A percentile compares a stretch with the other conserved stretches of the same genome.
These are phyloP conservation scores for Myiozetetes cayanensis DNA, from an alignment of 2,113 vertebrate genomes.

Conservation along the genomic window DNA sequence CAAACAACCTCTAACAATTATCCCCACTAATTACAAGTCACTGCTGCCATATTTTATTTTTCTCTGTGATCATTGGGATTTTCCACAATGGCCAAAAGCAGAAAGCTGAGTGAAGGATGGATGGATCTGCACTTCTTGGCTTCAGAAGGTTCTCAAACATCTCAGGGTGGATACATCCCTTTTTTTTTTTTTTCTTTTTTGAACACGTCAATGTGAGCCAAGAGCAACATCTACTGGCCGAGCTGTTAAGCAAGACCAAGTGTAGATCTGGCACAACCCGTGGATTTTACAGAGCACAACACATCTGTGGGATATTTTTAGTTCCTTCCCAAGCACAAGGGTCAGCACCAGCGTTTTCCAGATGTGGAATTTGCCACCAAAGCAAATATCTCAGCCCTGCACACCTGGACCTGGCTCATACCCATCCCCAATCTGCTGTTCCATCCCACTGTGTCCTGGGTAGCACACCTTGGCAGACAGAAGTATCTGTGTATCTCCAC, in stretches of 20 bases:
- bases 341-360: background rate
- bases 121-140: background rate
- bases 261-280: background rate
- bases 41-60: background rate
- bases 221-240: constrained; percentile 55
- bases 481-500: background rate
- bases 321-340: background rate
- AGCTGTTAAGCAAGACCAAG: constrained; percentile 9
- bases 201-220: constrained; percentile 13
- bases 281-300: background rate
- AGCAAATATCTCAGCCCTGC: background rate
- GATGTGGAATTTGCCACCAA: background rate
- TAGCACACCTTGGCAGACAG: background rate
- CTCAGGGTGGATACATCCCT: background rate
- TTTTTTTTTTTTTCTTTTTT: background rate
- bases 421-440: background rate
- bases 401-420: background rate
- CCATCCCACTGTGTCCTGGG: background rate
- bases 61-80: background rate
- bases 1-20: background rate
- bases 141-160: background rate
- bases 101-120: background rate
- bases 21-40: background rate
- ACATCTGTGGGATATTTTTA: background rate
- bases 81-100: background rate